Conservation (phyloP, 2,888 invertebrate species). For the Chirona hameri region DNA sequence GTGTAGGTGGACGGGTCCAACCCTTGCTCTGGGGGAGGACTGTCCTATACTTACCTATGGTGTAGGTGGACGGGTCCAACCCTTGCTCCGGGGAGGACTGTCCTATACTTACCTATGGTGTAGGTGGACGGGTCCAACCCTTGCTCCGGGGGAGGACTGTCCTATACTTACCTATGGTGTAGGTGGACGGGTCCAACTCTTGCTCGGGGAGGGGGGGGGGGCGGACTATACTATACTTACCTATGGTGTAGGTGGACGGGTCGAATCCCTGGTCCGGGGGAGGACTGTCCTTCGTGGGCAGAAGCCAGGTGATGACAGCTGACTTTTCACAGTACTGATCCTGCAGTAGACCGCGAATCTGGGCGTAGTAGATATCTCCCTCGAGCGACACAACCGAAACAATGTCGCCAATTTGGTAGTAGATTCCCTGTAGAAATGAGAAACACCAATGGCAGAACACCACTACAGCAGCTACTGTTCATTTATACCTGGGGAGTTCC, state of each 20-base stretch:
- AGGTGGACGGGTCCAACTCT: too few relatives aligned
- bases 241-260: slow-evolving; percentile 83
- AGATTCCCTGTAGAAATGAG: slow-evolving; percentile 49
- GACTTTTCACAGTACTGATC: slow-evolving; percentile 93
- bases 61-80: too few relatives aligned
- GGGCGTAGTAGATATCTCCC: slow-evolving; percentile 75
- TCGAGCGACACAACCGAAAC: slow-evolving; percentile 79
- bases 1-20: too few relatives aligned
- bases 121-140: too few relatives aligned
- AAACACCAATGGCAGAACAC: neutral
- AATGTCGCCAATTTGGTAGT: slow-evolving; percentile 86
- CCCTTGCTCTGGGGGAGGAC: too few relatives aligned
- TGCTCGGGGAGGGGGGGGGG: slow-evolving; percentile 52
- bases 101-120: slow-evolving; percentile 13
- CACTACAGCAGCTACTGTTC: neutral
- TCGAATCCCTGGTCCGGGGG: slow-evolving; percentile 74
- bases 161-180: too few relatives aligned
- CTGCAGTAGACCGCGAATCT: slow-evolving; percentile 80
- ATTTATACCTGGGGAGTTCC: neutral
- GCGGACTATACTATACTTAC: slow-evolving; percentile 48
- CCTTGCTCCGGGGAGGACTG: neutral
- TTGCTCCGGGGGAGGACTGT: slow-evolving; percentile 46
- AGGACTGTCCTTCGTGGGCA: slow-evolving; percentile 76
- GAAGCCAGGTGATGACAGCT: slow-evolving; percentile 84
- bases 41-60: too few relatives aligned